Evolutionary conservation across 2,113 vertebrate genomes (phyloP).

Genomic region (Piaya cayana): DNA sequence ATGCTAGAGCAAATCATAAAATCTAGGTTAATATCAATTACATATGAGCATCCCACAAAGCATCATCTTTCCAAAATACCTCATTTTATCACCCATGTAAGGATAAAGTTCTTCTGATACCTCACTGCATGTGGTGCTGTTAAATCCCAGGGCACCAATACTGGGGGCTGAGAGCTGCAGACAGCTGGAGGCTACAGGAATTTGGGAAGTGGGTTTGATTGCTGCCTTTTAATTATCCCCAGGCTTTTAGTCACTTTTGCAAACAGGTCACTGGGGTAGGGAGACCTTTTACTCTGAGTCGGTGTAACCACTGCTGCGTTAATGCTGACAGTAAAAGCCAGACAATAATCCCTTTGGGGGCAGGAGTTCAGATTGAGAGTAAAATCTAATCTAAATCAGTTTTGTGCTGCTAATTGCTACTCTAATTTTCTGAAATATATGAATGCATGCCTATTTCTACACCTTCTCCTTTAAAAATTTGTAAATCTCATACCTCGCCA

Average conservation of each 20-base stretch:
- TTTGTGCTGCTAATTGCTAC: background rate
- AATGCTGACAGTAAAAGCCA: slow-evolving; percentile 28
- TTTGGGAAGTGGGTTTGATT: background rate
- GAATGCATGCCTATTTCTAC: background rate
- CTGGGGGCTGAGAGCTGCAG: background rate
- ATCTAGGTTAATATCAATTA: background rate
- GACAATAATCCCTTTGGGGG: slow-evolving; percentile 29
- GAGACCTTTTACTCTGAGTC: background rate
- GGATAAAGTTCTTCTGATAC: rapidly evolving
- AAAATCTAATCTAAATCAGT: background rate
- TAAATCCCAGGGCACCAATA: background rate
- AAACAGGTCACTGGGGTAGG: background rate
- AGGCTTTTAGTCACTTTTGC: background rate
- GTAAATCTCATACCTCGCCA: background rate
- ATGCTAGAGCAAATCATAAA: background rate
- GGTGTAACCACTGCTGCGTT: background rate
- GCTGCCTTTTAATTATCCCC: background rate
- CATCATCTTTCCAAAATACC: background rate
- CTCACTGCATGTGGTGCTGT: rapidly evolving
- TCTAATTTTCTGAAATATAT: background rate
- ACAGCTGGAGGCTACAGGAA: background rate
- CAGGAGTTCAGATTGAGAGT: slow-evolving; percentile 9
- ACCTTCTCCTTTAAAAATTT: background rate
- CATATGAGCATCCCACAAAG: background rate
- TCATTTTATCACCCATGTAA: background rate